A percentile compares a stretch with the other conserved stretches of the same genome.
Evolutionary conservation across 1,140 invertebrate genomes (phyloP).

Genomic region (Cotesia chilonis): DNA sequence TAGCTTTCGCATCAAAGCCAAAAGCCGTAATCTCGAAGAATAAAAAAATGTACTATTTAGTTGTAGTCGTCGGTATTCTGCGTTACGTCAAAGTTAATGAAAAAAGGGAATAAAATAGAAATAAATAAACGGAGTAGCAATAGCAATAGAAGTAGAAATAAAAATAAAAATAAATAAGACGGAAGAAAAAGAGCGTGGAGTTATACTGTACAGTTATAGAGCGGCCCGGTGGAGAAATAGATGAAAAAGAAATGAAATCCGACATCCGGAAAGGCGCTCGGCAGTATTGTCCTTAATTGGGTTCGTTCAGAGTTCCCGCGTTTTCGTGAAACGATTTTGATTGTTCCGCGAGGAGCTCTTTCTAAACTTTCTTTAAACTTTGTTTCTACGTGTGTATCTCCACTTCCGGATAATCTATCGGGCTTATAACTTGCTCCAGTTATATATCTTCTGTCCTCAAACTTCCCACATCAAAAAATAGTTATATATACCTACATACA

Average conservation of each 20-base stretch:
- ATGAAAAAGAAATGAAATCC: slow-evolving; percentile 8
- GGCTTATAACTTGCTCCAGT: too few species aligned
- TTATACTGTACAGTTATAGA: too few species aligned
- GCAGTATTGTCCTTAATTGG: slow-evolving; percentile 18
- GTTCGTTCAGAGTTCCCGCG: slow-evolving; percentile 6
- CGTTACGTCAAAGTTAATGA: slow-evolving; percentile 14
- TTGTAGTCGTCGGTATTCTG: not conserved
- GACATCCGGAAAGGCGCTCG: slow-evolving; percentile 18
- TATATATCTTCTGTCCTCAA: too few species aligned
- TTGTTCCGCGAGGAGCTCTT: slow-evolving; percentile 14
- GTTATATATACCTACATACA: too few species aligned
- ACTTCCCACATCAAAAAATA: too few species aligned
- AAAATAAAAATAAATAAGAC: slow-evolving; percentile 3
- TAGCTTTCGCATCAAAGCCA: too few species aligned
- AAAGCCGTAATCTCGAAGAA: too few species aligned
- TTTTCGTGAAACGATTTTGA: slow-evolving; percentile 23
- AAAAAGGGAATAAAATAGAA: slow-evolving; percentile 6
- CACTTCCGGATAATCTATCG: too few species aligned
- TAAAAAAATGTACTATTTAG: too few species aligned
- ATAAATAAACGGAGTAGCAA: slow-evolving; percentile 3
- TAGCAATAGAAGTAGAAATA: not conserved
- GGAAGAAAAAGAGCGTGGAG: too few species aligned
- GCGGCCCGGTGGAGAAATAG: too few species aligned
- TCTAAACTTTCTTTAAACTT: slow-evolving; percentile 13
- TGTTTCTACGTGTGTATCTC: not conserved